Evolutionary conservation across 2,797 vertebrate species (phyloP).

Genomic region (Erithacus rubecula): DNA sequence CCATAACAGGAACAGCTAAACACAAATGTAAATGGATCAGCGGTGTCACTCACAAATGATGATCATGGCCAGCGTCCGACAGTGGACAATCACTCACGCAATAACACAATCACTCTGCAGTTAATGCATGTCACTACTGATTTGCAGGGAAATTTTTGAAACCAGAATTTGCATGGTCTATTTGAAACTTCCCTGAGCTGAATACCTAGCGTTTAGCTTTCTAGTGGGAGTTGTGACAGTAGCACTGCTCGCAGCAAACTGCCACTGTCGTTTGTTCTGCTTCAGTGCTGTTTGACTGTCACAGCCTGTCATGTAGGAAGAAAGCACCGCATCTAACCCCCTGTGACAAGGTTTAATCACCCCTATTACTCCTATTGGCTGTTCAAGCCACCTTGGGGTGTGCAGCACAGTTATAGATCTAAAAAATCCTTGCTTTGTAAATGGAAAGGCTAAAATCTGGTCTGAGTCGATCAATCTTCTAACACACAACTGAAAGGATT

Average conservation of each 20-base stretch:
- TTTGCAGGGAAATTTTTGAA: slow-evolving; percentile 18
- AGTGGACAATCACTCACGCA: not conserved
- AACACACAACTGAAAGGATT: not conserved
- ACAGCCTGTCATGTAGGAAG: slow-evolving; percentile 72
- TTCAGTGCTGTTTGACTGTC: slow-evolving; percentile 75
- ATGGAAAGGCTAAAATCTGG: not conserved
- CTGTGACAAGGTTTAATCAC: slow-evolving; percentile 76
- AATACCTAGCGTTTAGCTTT: slow-evolving; percentile 60
- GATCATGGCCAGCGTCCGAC: not conserved
- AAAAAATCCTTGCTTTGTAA: not conserved
- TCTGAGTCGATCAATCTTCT: not conserved
- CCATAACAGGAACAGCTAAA: not conserved
- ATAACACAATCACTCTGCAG: not conserved
- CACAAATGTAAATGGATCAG: not conserved
- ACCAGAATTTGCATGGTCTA: slow-evolving; percentile 23
- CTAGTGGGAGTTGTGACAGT: slow-evolving; percentile 69
- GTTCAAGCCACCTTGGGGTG: slow-evolving; percentile 59
- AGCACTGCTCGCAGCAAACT: slow-evolving; percentile 71
- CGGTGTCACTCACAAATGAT: not conserved
- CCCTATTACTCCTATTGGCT: slow-evolving; percentile 70
- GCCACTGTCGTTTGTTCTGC: slow-evolving; percentile 74
- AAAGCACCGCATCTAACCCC: slow-evolving; percentile 69
- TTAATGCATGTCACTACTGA: slow-evolving; percentile 30
- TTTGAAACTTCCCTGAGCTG: slow-evolving; percentile 50
- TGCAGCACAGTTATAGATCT: not conserved